phyloP scores from a whole-genome alignment of 2,113 vertebrate species.

The Jaculus jaculus region DNA sequence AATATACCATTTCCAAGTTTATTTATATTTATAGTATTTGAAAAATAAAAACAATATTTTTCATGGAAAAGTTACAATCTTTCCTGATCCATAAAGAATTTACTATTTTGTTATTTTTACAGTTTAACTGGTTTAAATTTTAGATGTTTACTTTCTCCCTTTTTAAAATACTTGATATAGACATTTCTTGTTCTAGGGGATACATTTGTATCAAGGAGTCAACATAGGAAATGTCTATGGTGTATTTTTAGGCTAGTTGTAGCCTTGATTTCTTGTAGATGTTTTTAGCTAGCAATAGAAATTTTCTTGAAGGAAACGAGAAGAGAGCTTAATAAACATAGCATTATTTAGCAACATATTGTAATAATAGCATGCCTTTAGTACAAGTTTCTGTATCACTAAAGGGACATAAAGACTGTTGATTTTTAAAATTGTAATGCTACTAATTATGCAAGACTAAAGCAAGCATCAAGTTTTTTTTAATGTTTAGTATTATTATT shows the following conservation, averaged over 20 bases:
- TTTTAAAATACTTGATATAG: background rate
- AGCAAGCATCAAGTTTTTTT: background rate
- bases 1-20: background rate
- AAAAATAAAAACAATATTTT: background rate
- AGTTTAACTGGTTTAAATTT: background rate
- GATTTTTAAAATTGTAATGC: background rate
- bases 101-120: slow-evolving; percentile 9
- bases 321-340: background rate
- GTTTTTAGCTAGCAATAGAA: background rate
- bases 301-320: background rate
- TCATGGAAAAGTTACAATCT: background rate
- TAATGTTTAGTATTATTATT: too few relatives aligned
- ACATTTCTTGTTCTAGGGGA: background rate
- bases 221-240: background rate
- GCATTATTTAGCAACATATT: background rate
- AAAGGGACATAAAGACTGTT: background rate
- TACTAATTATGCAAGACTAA: background rate
- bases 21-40: background rate
- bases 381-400: background rate
- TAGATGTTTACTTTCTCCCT: background rate
- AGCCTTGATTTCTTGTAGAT: background rate
- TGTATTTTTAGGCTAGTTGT: background rate
- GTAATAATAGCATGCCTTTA: background rate
- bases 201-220: background rate
- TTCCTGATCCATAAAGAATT: background rate